Evolutionary conservation across 2,888 invertebrate genomes (phyloP).

Genomic region (Pocota personata): DNA sequence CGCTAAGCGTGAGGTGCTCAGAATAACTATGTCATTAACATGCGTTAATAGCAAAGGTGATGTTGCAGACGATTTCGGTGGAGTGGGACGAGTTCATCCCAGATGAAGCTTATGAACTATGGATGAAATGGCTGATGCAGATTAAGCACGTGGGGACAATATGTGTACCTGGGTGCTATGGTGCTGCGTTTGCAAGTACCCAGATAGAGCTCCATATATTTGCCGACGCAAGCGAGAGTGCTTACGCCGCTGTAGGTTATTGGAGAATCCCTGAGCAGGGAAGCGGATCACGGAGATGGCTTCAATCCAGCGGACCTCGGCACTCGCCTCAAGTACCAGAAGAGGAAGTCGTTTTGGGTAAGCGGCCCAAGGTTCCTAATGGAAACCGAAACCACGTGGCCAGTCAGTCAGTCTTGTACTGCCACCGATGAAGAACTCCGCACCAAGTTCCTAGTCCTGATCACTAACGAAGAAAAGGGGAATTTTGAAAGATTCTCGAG

Average conservation of each 20-base stretch:
- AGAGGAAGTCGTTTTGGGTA: background rate
- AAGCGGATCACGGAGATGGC: background rate
- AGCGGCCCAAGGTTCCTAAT: background rate
- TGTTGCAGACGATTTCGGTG: background rate
- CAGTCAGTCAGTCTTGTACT: background rate
- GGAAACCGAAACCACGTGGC: background rate
- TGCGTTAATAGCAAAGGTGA: background rate
- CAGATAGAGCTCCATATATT: background rate
- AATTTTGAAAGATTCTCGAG: background rate
- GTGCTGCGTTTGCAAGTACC: background rate
- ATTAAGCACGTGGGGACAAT: background rate
- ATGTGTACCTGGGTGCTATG: background rate
- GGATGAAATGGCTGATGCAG: background rate
- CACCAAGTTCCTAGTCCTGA: background rate
- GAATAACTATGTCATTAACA: background rate
- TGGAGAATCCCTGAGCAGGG: background rate
- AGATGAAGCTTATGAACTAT: background rate
- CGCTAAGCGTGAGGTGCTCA: background rate
- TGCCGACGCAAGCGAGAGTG: background rate
- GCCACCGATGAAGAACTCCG: background rate
- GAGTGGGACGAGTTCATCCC: background rate
- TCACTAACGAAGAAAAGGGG: background rate
- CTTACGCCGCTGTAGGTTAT: background rate
- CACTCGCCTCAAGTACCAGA: background rate
- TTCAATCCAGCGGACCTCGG: background rate